Evolutionary conservation across 2,888 invertebrate genomes (phyloP).

Genomic region (Merodon equestris): DNA sequence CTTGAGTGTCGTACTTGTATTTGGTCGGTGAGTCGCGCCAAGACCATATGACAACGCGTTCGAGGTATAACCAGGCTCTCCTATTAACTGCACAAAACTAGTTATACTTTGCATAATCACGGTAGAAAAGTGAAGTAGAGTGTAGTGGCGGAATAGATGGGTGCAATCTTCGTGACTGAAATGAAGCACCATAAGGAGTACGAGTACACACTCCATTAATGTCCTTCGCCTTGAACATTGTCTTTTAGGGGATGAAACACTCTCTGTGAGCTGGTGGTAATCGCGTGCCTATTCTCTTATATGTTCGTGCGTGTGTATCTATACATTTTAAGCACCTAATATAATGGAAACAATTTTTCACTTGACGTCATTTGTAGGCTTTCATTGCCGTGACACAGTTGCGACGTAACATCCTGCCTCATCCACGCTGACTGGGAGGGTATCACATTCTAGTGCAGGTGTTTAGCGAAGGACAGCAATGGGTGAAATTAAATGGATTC

Average conservation of each 20-base stretch:
- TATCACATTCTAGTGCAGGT: conserved; percentile 4
- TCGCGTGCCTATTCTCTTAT: conserved; percentile 1
- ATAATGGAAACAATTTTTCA: conserved; percentile 12
- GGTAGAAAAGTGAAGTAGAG: no score
- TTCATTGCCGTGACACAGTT: conserved; percentile 16
- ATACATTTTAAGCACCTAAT: conserved; percentile 15
- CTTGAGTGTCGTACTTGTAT: no score
- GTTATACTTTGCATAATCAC: no score
- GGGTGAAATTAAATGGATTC: conserved; percentile 22
- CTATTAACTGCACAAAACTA: background rate
- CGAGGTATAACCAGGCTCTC: no score
- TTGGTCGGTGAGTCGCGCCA: no score
- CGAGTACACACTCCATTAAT: no score
- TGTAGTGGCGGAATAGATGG: no score
- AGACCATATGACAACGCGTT: no score
- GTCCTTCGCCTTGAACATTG: conserved; percentile 42
- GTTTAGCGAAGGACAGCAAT: conserved; percentile 10
- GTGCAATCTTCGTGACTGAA: no score
- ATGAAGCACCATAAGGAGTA: no score
- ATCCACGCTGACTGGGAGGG: conserved; percentile 5
- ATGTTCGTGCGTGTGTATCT: background rate
- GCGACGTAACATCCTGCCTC: background rate
- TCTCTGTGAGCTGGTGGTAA: no score
- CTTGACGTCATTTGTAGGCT: conserved; percentile 27
- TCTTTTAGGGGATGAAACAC: conserved; percentile 8